phyloP scores from a whole-genome alignment of 2,797 vertebrate genomes.

The Hydrocynus forskahlii region DNA sequence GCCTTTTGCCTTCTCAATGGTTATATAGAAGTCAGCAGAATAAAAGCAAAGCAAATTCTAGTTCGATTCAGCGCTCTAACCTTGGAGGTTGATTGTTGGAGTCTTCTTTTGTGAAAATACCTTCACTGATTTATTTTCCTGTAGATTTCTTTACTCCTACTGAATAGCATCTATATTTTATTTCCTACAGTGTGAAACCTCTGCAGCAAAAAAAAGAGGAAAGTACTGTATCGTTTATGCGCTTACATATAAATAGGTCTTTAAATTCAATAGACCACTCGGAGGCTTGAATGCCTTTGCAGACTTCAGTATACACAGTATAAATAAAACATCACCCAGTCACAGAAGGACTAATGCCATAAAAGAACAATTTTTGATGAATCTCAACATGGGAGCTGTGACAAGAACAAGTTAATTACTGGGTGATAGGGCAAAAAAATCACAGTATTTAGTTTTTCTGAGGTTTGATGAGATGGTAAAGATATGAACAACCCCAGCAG shows the following conservation, averaged over 20 bases:
- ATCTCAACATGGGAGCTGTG: too few relatives aligned
- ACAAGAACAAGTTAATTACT: too few relatives aligned
- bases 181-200: not conserved
- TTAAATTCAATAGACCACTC: not conserved
- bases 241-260: not conserved
- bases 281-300: not conserved
- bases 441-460: too few relatives aligned
- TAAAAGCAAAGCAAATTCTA: not conserved
- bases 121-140: not conserved
- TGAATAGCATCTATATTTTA: not conserved
- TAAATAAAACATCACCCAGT: not conserved
- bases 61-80: constrained; percentile 16
- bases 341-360: not conserved
- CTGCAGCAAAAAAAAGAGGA: not conserved
- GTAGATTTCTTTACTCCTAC: not conserved
- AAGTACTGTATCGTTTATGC: constrained; percentile 9
- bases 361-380: not conserved
- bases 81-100: not conserved
- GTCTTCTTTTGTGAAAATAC: too few relatives aligned
- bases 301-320: not conserved
- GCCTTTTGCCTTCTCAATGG: not conserved
- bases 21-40: not conserved
- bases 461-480: too few relatives aligned
- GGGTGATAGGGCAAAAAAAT: too few relatives aligned
- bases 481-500: too few relatives aligned